These are phyloP conservation scores for Hypena proboscidalis DNA, from an alignment of 2,888 invertebrate species.

Conservation along the genomic window DNA sequence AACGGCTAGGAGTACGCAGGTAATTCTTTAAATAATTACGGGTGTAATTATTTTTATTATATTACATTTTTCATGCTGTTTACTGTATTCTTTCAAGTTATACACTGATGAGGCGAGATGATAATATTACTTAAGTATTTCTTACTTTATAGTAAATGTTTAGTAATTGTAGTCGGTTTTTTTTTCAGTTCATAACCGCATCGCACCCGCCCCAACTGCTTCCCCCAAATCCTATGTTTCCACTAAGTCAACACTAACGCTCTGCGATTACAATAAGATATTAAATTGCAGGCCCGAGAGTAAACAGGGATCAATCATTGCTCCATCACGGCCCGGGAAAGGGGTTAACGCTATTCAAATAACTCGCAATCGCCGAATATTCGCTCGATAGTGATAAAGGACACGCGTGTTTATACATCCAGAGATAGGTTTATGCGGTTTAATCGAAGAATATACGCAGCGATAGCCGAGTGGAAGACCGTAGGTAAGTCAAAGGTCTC, in stretches of 20 bases:
- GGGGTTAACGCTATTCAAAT: conserved; percentile 81
- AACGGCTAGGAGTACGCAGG: too few species aligned
- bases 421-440: background rate
- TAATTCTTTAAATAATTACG: too few species aligned
- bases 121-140: too few species aligned
- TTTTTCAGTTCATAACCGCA: background rate
- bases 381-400: conserved; percentile 52
- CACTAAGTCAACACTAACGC: conserved; percentile 59
- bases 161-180: too few species aligned
- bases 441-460: background rate
- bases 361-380: conserved; percentile 63
- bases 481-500: too few species aligned
- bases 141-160: too few species aligned
- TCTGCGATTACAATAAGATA: conserved; percentile 81
- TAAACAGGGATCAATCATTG: conserved; percentile 85
- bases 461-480: too few species aligned
- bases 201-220: conserved; percentile 5
- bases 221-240: conserved; percentile 28
- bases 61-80: too few species aligned
- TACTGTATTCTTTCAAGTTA: too few species aligned
- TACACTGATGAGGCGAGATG: too few species aligned
- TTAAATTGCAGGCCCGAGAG: conserved; percentile 69
- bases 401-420: conserved; percentile 30
- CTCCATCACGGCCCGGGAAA: conserved; percentile 69
- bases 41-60: too few species aligned